Evolutionary conservation across 2,113 vertebrate genomes (phyloP).

Genomic region (Lichenostomus cassidix): DNA sequence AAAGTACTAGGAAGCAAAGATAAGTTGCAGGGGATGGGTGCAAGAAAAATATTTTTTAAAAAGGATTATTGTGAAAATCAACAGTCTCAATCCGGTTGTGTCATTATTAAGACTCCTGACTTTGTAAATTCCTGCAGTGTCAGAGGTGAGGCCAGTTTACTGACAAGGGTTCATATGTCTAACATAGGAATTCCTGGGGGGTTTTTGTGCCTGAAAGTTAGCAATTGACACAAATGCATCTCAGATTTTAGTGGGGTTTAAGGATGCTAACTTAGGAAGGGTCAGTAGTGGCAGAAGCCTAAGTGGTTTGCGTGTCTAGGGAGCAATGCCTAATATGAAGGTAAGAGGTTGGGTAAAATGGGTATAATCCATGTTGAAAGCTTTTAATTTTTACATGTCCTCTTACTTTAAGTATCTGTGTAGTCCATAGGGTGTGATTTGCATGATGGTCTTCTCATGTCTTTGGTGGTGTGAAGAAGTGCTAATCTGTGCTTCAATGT

Average conservation of each 20-base stretch:
- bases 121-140: not conserved
- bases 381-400: not conserved
- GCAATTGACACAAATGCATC: not conserved
- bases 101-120: not conserved
- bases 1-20: not conserved
- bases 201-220: not conserved
- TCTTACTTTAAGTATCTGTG: not conserved
- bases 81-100: not conserved
- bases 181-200: not conserved
- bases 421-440: not conserved
- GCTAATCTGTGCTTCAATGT: not conserved
- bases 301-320: not conserved
- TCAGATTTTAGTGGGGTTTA: not conserved
- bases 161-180: not conserved
- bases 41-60: not conserved
- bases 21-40: not conserved
- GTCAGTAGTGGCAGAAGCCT: not conserved
- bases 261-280: not conserved
- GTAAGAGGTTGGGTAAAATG: not conserved
- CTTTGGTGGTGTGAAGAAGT: not conserved
- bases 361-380: not conserved
- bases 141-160: not conserved
- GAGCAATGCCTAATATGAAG: not conserved
- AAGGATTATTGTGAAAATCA: not conserved
- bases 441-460: rapidly evolving